phyloP scores from a whole-genome alignment of 2,797 vertebrate species.

The Acanthiza pusilla region DNA sequence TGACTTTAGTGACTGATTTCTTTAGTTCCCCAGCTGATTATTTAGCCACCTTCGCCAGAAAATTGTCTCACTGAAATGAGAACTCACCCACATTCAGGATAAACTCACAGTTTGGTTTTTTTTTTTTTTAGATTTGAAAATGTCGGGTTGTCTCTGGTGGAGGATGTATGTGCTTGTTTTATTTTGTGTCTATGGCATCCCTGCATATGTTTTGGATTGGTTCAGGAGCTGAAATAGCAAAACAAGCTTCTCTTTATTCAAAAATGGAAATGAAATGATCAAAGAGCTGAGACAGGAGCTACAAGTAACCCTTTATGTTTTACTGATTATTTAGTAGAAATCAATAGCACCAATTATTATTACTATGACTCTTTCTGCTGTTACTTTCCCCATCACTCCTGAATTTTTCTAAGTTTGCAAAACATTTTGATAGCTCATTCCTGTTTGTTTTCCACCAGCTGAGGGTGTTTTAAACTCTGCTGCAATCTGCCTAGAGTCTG shows the following conservation, averaged over 20 bases:
- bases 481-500: background rate
- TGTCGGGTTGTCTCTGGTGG: conserved; percentile 13
- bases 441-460: background rate
- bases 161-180: conserved; percentile 29
- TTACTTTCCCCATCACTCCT: background rate
- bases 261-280: conserved; percentile 29
- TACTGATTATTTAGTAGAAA: background rate
- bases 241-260: conserved; percentile 32
- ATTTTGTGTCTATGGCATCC: conserved; percentile 24
- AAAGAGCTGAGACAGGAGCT: background rate
- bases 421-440: background rate
- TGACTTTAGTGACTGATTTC: background rate
- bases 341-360: background rate
- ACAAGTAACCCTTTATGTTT: background rate
- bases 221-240: conserved; percentile 31
- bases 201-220: conserved; percentile 41
- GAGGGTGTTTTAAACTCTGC: background rate
- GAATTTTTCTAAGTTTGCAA: background rate
- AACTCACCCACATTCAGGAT: conserved; percentile 38
- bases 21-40: background rate
- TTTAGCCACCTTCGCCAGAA: conserved; percentile 29
- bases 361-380: background rate
- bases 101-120: background rate
- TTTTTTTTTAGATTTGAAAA: background rate
- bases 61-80: conserved; percentile 30